Conservation (phyloP, 2,113 vertebrate genomes). For the Hyperopisus bebe region DNA sequence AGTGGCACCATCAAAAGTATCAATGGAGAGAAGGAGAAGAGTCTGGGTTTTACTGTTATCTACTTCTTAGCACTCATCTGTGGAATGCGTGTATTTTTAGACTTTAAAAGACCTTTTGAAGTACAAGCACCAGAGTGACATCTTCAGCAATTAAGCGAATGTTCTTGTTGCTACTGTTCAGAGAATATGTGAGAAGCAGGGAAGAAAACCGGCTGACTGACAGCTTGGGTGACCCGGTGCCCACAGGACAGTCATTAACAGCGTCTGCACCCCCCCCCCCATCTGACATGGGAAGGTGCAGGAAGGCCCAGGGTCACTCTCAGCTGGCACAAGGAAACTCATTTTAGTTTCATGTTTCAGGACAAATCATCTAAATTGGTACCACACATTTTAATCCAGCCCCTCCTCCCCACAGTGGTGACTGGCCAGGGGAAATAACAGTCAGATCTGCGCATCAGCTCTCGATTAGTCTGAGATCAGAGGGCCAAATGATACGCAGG, state of each 20-base stretch:
- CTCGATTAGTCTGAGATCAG: conserved; percentile 51
- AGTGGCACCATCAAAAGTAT: not conserved
- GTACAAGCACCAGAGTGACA: conserved; percentile 64
- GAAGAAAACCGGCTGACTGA: conserved; percentile 61
- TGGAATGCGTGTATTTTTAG: conserved; percentile 55
- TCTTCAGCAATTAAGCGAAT: conserved; percentile 66
- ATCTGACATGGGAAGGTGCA: conserved; percentile 65
- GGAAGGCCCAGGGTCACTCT: conserved; percentile 63
- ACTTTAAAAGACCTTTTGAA: conserved; percentile 66
- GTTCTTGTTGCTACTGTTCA: conserved; percentile 61
- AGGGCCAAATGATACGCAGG: conserved; percentile 61
- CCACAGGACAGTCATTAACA: conserved; percentile 71
- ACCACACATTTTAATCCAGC: conserved; percentile 46
- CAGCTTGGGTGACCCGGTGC: conserved; percentile 68
- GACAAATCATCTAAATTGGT: conserved; percentile 66
- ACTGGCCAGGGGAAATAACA: conserved; percentile 42
- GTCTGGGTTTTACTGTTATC: not conserved
- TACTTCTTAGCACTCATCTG: conserved; percentile 52
- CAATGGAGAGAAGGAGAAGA: not conserved
- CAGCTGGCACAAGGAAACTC: conserved; percentile 62
- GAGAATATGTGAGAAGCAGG: conserved; percentile 45
- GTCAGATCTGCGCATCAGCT: conserved; percentile 62
- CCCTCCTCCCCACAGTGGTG: conserved; percentile 34
- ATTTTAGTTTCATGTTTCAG: conserved; percentile 62
- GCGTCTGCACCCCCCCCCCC: conserved; percentile 66